Evolutionary conservation across 2,797 vertebrate species (phyloP).

Genomic region (Acanthornis magna): DNA sequence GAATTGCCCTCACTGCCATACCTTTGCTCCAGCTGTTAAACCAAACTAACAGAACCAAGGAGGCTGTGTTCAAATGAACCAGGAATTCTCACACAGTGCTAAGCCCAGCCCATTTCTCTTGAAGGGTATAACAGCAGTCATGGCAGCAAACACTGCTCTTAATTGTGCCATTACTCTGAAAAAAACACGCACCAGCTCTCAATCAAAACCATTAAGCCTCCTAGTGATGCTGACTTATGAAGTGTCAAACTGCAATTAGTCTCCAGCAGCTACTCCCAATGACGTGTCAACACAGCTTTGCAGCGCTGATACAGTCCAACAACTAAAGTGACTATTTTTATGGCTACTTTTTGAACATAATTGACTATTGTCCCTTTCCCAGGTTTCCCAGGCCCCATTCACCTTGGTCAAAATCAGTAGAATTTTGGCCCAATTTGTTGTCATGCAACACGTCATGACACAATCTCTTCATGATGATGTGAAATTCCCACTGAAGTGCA

Average conservation of each 20-base stretch:
- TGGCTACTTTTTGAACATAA: not conserved
- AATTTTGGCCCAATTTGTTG: not conserved
- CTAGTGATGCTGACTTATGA: accelerated
- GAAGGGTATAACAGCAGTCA: not conserved
- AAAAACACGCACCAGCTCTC: not conserved
- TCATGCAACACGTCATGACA: not conserved
- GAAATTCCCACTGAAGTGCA: not conserved
- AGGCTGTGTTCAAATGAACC: not conserved
- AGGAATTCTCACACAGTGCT: not conserved
- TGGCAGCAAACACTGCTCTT: not conserved
- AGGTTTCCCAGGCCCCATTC: accelerated
- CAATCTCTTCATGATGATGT: accelerated
- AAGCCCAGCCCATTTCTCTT: not conserved
- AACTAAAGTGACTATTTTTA: not conserved
- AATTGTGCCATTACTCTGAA: not conserved
- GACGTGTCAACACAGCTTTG: not conserved
- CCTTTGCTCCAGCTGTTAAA: not conserved
- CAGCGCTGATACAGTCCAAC: not conserved
- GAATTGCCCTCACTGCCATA: not conserved
- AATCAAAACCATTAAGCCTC: not conserved
- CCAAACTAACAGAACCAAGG: not conserved
- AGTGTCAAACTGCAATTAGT: not conserved
- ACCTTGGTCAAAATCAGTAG: not conserved
- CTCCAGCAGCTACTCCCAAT: not conserved
- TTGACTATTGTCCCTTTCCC: not conserved